Evolutionary conservation across 2,888 invertebrate genomes (phyloP).

Genomic region (Amiota communis): DNA sequence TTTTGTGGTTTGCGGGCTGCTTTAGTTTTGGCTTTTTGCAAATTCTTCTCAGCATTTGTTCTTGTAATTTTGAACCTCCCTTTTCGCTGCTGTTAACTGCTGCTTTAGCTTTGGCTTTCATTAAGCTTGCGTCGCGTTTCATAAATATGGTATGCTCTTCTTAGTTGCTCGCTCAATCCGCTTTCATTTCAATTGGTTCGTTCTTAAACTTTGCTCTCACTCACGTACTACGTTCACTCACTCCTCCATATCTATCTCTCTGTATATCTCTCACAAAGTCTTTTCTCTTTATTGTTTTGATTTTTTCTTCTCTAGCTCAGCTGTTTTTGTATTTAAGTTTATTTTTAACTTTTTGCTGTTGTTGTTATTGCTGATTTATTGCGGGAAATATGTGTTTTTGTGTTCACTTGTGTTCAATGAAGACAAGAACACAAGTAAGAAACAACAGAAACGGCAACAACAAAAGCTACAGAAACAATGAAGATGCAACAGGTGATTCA

Average conservation of each 20-base stretch:
- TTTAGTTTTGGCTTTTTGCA: slow-evolving; percentile 30
- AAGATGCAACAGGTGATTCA: slow-evolving; percentile 60
- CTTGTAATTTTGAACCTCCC: slow-evolving; percentile 7
- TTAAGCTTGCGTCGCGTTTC: slow-evolving; percentile 47
- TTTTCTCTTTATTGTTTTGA: slow-evolving; percentile 44
- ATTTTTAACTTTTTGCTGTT: slow-evolving; percentile 35
- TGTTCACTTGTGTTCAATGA: slow-evolving; percentile 28
- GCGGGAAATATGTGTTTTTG: slow-evolving; percentile 48
- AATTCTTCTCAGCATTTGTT: slow-evolving; percentile 19
- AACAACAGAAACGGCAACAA: too few species aligned
- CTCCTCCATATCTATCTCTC: slow-evolving; percentile 23
- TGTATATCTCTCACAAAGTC: slow-evolving; percentile 25
- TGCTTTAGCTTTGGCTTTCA: slow-evolving; percentile 23
- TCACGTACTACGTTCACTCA: background rate
- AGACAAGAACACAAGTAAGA: background rate
- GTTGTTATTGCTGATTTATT: slow-evolving; percentile 50
- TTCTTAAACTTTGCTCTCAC: background rate
- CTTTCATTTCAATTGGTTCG: slow-evolving; percentile 28
- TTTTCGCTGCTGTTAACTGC: background rate
- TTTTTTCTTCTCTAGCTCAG: slow-evolving; percentile 42
- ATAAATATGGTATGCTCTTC: slow-evolving; percentile 38
- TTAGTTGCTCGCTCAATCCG: slow-evolving; percentile 19
- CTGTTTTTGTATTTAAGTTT: slow-evolving; percentile 16
- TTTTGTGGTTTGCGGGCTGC: slow-evolving; percentile 5
- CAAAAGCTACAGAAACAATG: slow-evolving; percentile 24